Evolutionary conservation across 2,888 invertebrate genomes (phyloP), one percentile per base, ranked within the genome.

Genomic region (Neoascia interrupta): DNA sequence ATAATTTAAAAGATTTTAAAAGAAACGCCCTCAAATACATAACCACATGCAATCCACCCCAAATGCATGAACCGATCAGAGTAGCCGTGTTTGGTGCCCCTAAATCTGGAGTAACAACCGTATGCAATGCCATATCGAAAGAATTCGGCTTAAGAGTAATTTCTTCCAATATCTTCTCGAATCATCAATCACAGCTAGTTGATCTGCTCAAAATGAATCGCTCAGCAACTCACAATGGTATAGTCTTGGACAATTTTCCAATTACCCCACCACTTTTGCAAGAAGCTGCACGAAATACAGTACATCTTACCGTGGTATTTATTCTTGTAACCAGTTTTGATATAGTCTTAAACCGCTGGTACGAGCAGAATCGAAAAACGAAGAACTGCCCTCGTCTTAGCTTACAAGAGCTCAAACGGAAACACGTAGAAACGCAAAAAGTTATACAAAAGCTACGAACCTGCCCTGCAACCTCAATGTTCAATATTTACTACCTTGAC

Each of bases 221-320:
- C 53, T 88, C 88, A 54, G 87, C 89, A 6, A 83, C 87, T 2
- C 90, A 91, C 1, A 90, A 91, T 82, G 93, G 93, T n/a, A 89
- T 90, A 83, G 85, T 93, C 10, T 88, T 92, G 58, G 93, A 93
- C 84, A 93, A 92, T 0, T 91, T 92, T 85, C 93, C 92, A 3
- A 87, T 89, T 60, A 87, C 86, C 16, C 86, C 90, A n/a, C 83
- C 87, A 39, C 91, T 92, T 85, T 88, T 90, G 8, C 87, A 88
- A 81, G 88, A 90, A 81, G 84, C 93, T 15, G 86, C 87, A 2
- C 89, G 88, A 81, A 70, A 89, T 16, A 91, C 91, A 21, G 83
- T 93, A n/a, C 90, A 91, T 68, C 92, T 93, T 0, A 89, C 90
- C 84, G 84, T 92, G 41, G 87, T 92, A 3, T 86, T 93, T 47